A percentile compares a stretch with the other conserved stretches of the same genome.
These are phyloP conservation scores for Nyctereutes procyonoides DNA, from an alignment of 2,113 vertebrate species.

Conservation along the genomic window DNA sequence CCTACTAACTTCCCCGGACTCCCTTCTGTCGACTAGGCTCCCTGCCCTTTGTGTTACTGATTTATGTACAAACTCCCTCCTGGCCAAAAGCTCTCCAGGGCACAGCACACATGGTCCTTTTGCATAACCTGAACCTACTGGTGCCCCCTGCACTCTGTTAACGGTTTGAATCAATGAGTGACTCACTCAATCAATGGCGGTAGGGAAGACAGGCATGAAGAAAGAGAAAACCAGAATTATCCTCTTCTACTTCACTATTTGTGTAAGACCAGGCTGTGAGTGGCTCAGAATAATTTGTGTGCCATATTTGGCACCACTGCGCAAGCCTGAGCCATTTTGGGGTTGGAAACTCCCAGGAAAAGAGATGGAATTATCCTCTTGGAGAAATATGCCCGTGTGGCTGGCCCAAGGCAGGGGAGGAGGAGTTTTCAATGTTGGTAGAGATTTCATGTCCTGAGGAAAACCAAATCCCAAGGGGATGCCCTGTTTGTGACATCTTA, in stretches of 20 bases:
- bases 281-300: slow-evolving; percentile 36
- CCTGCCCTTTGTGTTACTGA: background rate
- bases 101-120: background rate
- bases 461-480: background rate
- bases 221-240: slow-evolving; percentile 24
- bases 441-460: background rate
- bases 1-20: background rate
- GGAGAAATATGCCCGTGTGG: background rate
- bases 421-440: background rate
- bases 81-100: rapidly evolving
- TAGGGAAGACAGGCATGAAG: background rate
- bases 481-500: background rate
- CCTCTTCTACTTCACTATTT: slow-evolving; percentile 1
- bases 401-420: background rate
- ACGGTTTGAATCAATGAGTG: background rate
- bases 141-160: background rate
- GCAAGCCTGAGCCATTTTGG: slow-evolving; percentile 36
- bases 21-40: background rate
- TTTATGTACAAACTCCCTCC: background rate
- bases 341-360: slow-evolving; percentile 57
- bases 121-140: background rate
- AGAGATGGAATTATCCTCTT: slow-evolving; percentile 1
- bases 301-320: slow-evolving; percentile 35
- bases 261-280: slow-evolving; percentile 36
- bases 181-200: slow-evolving; percentile 28